Conservation (phyloP, 1,140 invertebrate species). For the Ctenoplectra terminalis region DNA sequence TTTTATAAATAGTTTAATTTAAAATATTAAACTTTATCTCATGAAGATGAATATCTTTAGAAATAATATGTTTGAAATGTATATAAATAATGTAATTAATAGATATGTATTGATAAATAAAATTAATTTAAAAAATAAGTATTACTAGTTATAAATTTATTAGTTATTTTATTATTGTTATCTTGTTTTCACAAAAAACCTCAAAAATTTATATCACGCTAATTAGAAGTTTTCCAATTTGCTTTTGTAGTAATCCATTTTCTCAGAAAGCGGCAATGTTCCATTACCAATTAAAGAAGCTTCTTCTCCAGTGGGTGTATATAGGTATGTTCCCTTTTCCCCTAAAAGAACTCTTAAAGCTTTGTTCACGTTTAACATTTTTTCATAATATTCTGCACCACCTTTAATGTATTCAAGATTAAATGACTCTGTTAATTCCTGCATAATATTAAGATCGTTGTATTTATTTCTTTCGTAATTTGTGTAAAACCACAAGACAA, state of each 20-base stretch:
- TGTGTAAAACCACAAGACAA: too few relatives aligned
- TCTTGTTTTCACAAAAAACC: background rate
- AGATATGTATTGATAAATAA: slow-evolving; percentile 25
- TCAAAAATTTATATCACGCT: background rate
- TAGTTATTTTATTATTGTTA: background rate
- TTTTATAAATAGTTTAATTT: slow-evolving; percentile 44
- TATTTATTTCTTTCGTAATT: too few relatives aligned
- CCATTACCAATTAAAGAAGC: slow-evolving; percentile 85
- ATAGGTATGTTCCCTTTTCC: slow-evolving; percentile 83
- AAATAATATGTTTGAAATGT: slow-evolving; percentile 33
- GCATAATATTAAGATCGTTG: too few relatives aligned
- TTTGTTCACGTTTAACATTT: slow-evolving; percentile 88
- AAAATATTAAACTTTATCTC: background rate
- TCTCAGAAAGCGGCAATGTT: slow-evolving; percentile 85
- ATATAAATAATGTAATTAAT: slow-evolving; percentile 48
- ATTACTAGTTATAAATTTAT: background rate
- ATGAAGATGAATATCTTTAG: slow-evolving; percentile 25
- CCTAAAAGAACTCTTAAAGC: slow-evolving; percentile 87
- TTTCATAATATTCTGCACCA: slow-evolving; percentile 90
- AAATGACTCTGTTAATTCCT: too few relatives aligned
- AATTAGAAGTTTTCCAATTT: slow-evolving; percentile 40
- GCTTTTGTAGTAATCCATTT: slow-evolving; percentile 86
- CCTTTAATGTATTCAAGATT: slow-evolving; percentile 87
- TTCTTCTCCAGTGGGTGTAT: slow-evolving; percentile 88
- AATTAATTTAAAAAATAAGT: background rate